Conservation (phyloP, 2,888 invertebrate genomes). For the Andricus quercusramuli region DNA sequence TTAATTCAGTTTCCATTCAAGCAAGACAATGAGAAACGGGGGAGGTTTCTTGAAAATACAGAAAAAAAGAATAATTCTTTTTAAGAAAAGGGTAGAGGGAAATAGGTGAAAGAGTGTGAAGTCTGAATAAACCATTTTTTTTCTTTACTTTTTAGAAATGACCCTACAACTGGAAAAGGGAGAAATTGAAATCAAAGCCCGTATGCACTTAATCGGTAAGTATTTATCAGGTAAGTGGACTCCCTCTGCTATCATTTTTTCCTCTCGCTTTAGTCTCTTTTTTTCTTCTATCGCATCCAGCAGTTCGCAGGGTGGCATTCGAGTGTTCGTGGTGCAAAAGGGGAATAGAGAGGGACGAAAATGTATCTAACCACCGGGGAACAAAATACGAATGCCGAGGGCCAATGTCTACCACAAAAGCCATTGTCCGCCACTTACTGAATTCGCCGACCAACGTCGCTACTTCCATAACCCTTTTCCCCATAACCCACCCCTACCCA, state of each 20-base stretch:
- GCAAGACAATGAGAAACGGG: no score
- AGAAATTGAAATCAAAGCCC: constrained; percentile 58
- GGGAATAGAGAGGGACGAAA: constrained; percentile 60
- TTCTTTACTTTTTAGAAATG: constrained; percentile 44
- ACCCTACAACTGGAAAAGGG: constrained; percentile 59
- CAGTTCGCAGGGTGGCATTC: constrained; percentile 55
- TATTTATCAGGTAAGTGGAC: constrained; percentile 64
- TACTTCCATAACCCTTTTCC: constrained; percentile 49
- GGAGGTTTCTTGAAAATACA: no score
- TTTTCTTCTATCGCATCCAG: constrained; percentile 48
- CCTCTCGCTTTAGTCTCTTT: constrained; percentile 51
- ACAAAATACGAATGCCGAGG: constrained; percentile 66
- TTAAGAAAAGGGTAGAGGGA: no score
- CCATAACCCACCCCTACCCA: constrained; percentile 46
- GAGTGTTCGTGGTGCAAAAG: constrained; percentile 47
- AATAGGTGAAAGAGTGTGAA: no score
- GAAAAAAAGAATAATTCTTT: no score
- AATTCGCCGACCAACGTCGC: constrained; percentile 69
- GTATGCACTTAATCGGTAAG: constrained; percentile 73
- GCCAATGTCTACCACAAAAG: constrained; percentile 74
- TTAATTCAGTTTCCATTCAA: no score
- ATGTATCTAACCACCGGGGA: constrained; percentile 65
- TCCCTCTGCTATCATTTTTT: constrained; percentile 56
- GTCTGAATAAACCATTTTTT: no score
- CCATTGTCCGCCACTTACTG: constrained; percentile 76